These are phyloP conservation scores for Aldrovandia affinis DNA, from an alignment of 2,797 vertebrate genomes.

Conservation along the genomic window DNA sequence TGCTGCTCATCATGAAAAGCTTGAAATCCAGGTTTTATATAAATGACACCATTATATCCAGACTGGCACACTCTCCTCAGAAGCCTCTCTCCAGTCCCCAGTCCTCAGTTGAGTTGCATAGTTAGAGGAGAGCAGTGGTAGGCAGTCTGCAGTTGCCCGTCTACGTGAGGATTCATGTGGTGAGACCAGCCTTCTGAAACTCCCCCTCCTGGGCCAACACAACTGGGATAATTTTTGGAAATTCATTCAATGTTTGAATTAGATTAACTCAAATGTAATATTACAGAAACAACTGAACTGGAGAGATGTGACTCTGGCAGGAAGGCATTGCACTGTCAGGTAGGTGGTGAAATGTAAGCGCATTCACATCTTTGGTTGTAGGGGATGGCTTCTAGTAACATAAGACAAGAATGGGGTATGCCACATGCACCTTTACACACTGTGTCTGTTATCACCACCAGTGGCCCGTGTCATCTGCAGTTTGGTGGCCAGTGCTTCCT, in stretches of 20 bases:
- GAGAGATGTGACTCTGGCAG: background rate
- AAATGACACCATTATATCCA: background rate
- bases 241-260: too few relatives aligned
- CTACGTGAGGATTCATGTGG: background rate
- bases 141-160: background rate
- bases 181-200: background rate
- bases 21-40: background rate
- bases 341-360: background rate
- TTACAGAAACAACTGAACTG: background rate
- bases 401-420: background rate
- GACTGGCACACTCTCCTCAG: background rate
- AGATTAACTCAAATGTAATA: background rate
- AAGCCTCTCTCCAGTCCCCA: background rate
- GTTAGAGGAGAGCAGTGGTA: background rate
- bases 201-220: background rate
- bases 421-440: background rate
- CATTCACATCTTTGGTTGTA: too few relatives aligned
- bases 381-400: too few relatives aligned
- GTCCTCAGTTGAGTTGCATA: background rate
- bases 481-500: background rate
- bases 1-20: background rate
- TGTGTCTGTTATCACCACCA: too few relatives aligned
- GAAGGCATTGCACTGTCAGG: background rate
- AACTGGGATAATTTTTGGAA: too few relatives aligned
- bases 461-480: background rate